Percentiles rank a stretch among this genome's conserved stretches.
These are phyloP conservation scores for Dasyornis broadbenti DNA, from an alignment of 2,113 vertebrate genomes.

Conservation along the genomic window DNA sequence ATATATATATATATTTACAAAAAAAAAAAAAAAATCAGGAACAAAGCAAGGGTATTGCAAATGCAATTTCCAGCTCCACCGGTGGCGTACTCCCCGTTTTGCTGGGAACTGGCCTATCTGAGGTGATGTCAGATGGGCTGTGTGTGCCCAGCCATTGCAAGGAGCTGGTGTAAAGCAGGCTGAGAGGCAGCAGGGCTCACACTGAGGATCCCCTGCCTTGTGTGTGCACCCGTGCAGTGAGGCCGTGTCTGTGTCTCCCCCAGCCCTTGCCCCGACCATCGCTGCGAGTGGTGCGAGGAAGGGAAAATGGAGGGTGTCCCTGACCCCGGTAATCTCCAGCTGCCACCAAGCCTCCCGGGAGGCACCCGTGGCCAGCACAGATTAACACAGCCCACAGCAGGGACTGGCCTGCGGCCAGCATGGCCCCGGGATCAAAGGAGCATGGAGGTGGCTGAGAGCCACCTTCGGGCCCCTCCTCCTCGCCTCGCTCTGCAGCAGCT, in stretches of 20 bases:
- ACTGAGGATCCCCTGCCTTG: accelerated
- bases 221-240: accelerated
- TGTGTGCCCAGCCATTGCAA: not conserved
- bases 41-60: not conserved
- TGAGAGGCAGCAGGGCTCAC: not conserved
- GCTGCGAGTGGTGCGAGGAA: not conserved
- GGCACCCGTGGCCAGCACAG: not conserved
- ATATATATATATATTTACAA: too few relatives aligned
- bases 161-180: not conserved
- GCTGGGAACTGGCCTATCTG: not conserved
- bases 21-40: not conserved
- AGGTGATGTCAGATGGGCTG: not conserved
- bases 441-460: constrained; percentile 8
- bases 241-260: not conserved
- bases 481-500: not conserved
- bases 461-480: not conserved
- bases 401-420: constrained; percentile 8
- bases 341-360: constrained; percentile 21
- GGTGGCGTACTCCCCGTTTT: not conserved
- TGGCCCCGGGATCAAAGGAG: constrained; percentile 1
- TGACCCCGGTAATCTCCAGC: constrained; percentile 32
- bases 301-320: constrained; percentile 54
- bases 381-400: constrained; percentile 32
- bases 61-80: not conserved
- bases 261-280: not conserved